phyloP scores from a whole-genome alignment of 2,888 invertebrate genomes.

The Clivina fossor region DNA sequence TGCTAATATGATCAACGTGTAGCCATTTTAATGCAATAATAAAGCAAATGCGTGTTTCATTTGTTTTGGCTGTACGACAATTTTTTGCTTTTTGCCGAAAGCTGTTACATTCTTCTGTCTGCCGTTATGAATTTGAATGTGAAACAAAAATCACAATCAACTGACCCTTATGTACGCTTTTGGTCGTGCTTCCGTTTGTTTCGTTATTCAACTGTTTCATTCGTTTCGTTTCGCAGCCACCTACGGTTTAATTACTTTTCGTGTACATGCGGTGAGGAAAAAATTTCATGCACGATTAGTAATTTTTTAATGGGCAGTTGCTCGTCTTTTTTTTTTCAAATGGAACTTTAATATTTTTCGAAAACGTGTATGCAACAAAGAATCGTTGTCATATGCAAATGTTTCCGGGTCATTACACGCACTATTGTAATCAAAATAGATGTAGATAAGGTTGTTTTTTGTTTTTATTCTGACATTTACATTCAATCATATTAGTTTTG shows the following conservation, averaged over 20 bases:
- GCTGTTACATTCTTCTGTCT: conserved; percentile 15
- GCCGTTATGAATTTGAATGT: conserved; percentile 23
- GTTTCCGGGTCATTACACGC: conserved; percentile 21
- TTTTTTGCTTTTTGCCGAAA: no score
- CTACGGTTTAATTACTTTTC: conserved; percentile 27
- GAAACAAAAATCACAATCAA: no score
- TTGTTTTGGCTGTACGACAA: no score
- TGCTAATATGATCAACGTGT: no score
- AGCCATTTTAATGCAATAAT: no score
- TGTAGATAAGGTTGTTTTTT: no score
- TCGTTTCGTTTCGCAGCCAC: not conserved
- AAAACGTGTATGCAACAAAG: conserved; percentile 30
- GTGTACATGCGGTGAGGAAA: conserved; percentile 17
- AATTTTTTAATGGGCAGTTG: conserved; percentile 33
- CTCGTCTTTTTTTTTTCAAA: conserved; percentile 32
- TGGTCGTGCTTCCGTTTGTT: not conserved
- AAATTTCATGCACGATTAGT: conserved; percentile 29
- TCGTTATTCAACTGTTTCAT: not conserved
- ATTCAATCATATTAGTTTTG: no score
- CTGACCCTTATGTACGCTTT: no score
- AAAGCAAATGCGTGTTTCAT: conserved; percentile 12
- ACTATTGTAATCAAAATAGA: no score
- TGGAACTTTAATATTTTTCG: conserved; percentile 31
- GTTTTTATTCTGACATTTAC: no score
- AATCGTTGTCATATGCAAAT: conserved; percentile 22